Evolutionary conservation across 2,797 vertebrate species (phyloP).

Genomic region (Chaetodon trifasciatus): DNA sequence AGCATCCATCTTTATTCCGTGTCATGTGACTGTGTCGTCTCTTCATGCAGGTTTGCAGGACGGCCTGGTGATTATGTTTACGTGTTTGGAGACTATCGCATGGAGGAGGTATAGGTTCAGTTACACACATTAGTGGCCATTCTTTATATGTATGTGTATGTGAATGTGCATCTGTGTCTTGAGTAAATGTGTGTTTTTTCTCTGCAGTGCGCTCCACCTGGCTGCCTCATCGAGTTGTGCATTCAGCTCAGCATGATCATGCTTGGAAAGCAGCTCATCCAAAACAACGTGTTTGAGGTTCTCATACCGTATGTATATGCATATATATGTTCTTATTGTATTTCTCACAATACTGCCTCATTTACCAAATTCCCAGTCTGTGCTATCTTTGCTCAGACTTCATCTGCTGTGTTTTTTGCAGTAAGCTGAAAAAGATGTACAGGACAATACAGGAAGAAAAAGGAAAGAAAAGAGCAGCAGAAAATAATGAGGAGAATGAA

Average conservation of each 20-base stretch:
- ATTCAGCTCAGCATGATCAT: conserved; percentile 99
- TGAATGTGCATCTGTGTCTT: conserved; percentile 2
- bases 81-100: conserved; percentile 93
- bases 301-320: conserved; percentile 93
- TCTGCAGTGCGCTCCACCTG: conserved; percentile 94
- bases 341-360: background rate
- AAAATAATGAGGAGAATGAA: conserved; percentile 67
- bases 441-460: conserved; percentile 90
- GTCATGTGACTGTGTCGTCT: background rate
- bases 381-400: background rate
- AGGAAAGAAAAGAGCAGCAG: conserved; percentile 78
- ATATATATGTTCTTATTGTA: background rate
- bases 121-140: background rate
- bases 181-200: conserved; percentile 26
- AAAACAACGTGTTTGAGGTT: conserved; percentile 98
- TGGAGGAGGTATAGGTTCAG: conserved; percentile 90
- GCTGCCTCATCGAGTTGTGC: conserved; percentile 98
- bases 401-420: conserved; percentile 41
- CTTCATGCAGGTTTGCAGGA: conserved; percentile 91
- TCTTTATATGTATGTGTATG: background rate
- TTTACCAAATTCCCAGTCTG: background rate
- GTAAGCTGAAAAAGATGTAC: conserved; percentile 89
- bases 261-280: conserved; percentile 98
- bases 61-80: conserved; percentile 95
- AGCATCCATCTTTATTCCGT: background rate